Evolutionary conservation across 1,140 invertebrate genomes (phyloP), one percentile per base, ranked within the genome.

Genomic region (Liolophura sinensis): DNA sequence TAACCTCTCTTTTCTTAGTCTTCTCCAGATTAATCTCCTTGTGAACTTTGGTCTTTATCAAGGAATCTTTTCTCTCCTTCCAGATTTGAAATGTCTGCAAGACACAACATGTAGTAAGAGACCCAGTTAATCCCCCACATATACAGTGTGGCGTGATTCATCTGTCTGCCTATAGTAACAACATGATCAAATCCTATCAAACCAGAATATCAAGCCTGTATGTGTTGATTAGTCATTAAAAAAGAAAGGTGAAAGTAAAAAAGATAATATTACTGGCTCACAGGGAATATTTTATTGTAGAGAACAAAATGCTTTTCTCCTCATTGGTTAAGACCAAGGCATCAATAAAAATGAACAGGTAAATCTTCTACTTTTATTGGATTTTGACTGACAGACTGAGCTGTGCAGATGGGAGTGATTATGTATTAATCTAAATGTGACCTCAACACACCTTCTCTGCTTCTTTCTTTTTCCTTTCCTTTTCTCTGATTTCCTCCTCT

Each of bases 31-130:
- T 52, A 50, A 56, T 65, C 56, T 71, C 62, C 15, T 70, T 57
- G 46, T 47, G 56, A 18, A 59, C 27, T 58, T 68, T 63, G 46
- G 62, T 50, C 47, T 64, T 70, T 20, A 72, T 47, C 46, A 56
- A 50, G 40, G 60, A 66, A 60, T 72, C 66, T 51, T 70, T 74
- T 25, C 60, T 60, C 47, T 72, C 73, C 58, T 71, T 70, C 73
- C 73, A 74, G n/a, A 64, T 61, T 40, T 56, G 49, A 60, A 69
- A 64, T 47, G n/a, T 54, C 22, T 54, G 18, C 51, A 20, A 54
- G 7, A n/a, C 12, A 12, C 51, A 54, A 0, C 15, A n/a, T 54
- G n/a, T 54, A 54, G 24, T 54, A 11, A 20, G 9, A 54, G 15
- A 54, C 24, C 15, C 9, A 54, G n/a, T 9, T 54, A 11, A 54